Evolutionary conservation across 2,113 vertebrate species (phyloP), one percentile per base, ranked within the genome.

Genomic region (Eurypyga helias): DNA sequence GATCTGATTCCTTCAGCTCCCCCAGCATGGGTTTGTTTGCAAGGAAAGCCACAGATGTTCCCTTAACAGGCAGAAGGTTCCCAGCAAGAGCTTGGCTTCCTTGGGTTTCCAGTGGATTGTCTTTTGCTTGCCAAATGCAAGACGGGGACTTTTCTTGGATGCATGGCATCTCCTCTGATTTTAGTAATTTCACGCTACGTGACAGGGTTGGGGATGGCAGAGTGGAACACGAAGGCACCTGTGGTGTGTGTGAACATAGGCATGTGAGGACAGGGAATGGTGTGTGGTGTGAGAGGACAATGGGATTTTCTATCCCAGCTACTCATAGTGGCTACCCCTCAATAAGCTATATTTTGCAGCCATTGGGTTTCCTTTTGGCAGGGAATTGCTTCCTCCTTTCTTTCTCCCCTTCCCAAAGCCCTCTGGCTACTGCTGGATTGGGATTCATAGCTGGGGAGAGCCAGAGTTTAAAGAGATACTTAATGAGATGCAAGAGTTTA

Each of bases 291-390:
- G 33, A 49, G 71, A 84, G 26, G 31, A 79, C 71, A 60, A 81
- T 58, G n/a, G 28, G 11, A 31, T 89, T 77, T 89, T 81, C 31
- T 90, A 12, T 65, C 61, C 43, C 82, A 60, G 17, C 26, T 70
- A 10, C 26, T 61, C 21, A 19, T 7, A 57, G 34, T 49, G 4
- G 2, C 55, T 79, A 2, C 31, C 57, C n/a, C 64, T 70, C 3
- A 19, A 26, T 86, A 90, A 71, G 57, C 43, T 79, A 5, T 62
- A 51, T 67, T 94, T 95, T 89, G 46, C 43, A 93, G 46, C 36
- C 55, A 80, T 94, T 69, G 97, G 72, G 46, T 76, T 94, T 87
- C 75, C 34, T 8, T 95, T 85, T 81, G 83, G 28, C 46, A 88
- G 33, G 16, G 46, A 93, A 29, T 58, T 77, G 31, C 60, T 92